These are phyloP conservation scores for Platyrinchus mystaceus DNA, from an alignment of 2,797 vertebrate genomes.

Conservation along the genomic window DNA sequence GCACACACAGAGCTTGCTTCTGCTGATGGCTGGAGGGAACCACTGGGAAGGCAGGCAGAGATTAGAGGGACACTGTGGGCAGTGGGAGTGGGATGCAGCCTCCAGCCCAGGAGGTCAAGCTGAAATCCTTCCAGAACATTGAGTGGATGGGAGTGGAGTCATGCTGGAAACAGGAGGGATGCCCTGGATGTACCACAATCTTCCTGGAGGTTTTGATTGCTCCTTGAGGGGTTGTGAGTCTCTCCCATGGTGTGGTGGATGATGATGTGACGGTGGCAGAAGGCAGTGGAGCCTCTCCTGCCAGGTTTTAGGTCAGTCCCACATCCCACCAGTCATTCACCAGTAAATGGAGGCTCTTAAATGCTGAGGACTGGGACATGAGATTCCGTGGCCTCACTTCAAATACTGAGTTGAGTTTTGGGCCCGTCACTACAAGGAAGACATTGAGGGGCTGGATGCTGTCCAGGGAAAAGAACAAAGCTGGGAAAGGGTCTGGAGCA, in stretches of 20 bases:
- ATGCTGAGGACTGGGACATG: background rate
- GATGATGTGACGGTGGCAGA: background rate
- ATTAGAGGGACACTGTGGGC: background rate
- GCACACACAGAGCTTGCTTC: constrained; percentile 16
- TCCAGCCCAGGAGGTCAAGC: background rate
- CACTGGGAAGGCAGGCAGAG: background rate
- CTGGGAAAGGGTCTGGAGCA: background rate
- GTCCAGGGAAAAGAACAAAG: fast-evolving
- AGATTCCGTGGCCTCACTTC: background rate
- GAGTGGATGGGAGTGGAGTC: background rate
- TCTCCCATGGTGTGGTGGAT: fast-evolving
- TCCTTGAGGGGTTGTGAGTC: background rate
- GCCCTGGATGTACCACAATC: background rate
- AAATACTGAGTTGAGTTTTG: background rate
- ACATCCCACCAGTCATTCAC: background rate
- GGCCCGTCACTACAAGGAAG: background rate
- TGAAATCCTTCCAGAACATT: background rate
- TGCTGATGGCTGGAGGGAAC: constrained; percentile 29
- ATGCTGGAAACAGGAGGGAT: background rate
- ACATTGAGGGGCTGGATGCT: fast-evolving
- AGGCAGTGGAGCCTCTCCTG: background rate
- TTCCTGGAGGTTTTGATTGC: background rate
- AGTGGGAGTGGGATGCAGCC: background rate
- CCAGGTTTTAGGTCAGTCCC: background rate
- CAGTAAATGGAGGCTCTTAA: background rate